Percentiles rank a stretch among this genome's conserved stretches.
Conservation (phyloP, 2,888 invertebrate genomes). For the Adelognathus sp. region DNA sequence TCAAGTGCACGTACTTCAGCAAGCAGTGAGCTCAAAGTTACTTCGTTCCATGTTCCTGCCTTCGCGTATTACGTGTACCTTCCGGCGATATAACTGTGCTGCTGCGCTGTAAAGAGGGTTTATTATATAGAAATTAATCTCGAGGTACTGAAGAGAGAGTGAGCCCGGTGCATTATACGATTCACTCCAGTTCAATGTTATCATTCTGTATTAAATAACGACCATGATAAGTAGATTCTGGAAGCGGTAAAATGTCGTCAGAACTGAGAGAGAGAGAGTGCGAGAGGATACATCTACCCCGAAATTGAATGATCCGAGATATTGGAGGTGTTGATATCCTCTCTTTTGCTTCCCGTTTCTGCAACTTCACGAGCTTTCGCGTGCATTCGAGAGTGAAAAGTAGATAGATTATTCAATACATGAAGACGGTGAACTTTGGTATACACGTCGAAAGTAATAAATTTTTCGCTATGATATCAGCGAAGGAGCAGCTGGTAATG, state of each 20-base stretch:
- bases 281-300: no score
- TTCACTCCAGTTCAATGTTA: conserved; percentile 22
- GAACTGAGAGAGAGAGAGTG: not conserved
- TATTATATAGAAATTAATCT: conserved; percentile 48
- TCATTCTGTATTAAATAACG: not conserved
- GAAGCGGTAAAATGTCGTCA: not conserved
- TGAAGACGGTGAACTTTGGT: not conserved
- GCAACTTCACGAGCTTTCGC: not conserved
- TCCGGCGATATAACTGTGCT: not conserved
- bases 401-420: not conserved
- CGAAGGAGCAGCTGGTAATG: not conserved
- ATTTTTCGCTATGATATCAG: not conserved
- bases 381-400: not conserved
- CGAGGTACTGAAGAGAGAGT: not conserved
- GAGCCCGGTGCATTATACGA: conserved; percentile 6
- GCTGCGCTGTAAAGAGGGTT: conserved; percentile 11
- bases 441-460: not conserved
- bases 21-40: conserved; percentile 51
- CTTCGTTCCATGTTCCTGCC: conserved; percentile 18
- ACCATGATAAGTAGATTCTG: not conserved
- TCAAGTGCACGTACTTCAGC: conserved; percentile 48
- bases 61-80: not conserved
- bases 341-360: not conserved
- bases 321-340: not conserved
- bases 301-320: not conserved